These are phyloP conservation scores for Melanocharis versteri DNA, from an alignment of 2,113 vertebrate genomes.

Conservation along the genomic window DNA sequence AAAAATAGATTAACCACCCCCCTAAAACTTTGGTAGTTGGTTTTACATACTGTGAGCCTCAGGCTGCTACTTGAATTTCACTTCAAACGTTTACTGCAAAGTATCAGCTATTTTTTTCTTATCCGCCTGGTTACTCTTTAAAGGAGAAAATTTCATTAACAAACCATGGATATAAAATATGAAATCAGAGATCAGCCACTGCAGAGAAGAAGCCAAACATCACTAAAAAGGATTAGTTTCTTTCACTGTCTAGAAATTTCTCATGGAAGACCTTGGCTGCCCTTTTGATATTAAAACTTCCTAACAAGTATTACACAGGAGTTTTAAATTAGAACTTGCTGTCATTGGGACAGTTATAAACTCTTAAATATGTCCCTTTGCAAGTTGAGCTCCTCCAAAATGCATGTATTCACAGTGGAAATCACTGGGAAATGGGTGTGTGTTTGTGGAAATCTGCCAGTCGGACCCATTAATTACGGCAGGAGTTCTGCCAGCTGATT, in stretches of 20 bases:
- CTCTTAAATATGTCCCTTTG: conserved; percentile 72
- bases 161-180: conserved; percentile 74
- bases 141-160: conserved; percentile 72
- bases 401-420: neutral
- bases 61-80: conserved; percentile 59
- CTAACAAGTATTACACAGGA: conserved; percentile 79
- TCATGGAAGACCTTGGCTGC: conserved; percentile 80
- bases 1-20: conserved; percentile 23
- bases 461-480: neutral
- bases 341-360: conserved; percentile 78
- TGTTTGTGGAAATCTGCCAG: conserved; percentile 50
- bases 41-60: conserved; percentile 65
- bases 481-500: conserved; percentile 42
- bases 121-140: conserved; percentile 63
- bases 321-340: conserved; percentile 80
- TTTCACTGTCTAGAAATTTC: conserved; percentile 79
- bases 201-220: conserved; percentile 72
- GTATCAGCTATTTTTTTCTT: conserved; percentile 40
- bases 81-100: conserved; percentile 50
- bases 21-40: conserved; percentile 35
- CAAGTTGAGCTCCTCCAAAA: conserved; percentile 67
- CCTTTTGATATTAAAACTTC: conserved; percentile 82
- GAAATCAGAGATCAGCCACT: conserved; percentile 71
- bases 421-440: conserved; percentile 57
- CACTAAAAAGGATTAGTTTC: conserved; percentile 76